A percentile compares a stretch with the other conserved stretches of the same genome.
These are phyloP conservation scores for Centroberyx gerrardi DNA, from an alignment of 2,797 vertebrate species.

Conservation along the genomic window DNA sequence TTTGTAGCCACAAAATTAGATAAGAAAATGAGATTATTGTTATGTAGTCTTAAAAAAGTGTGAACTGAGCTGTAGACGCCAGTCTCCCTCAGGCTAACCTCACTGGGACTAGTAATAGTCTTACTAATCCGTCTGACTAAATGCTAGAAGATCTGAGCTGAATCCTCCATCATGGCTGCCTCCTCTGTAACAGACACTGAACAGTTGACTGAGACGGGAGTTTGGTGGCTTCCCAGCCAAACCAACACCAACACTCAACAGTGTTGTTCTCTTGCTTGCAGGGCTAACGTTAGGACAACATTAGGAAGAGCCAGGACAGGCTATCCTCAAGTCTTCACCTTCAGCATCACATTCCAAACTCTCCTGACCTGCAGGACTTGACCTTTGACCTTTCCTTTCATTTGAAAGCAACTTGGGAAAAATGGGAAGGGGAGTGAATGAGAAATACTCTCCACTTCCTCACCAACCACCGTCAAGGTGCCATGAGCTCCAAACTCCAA, in stretches of 20 bases:
- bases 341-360: slow-evolving; percentile 51
- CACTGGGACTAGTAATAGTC: neutral
- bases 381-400: slow-evolving; percentile 41
- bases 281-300: slow-evolving; percentile 94
- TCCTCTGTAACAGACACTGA: neutral
- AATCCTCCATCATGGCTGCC: neutral
- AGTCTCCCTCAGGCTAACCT: too few relatives aligned
- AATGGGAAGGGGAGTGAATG: neutral
- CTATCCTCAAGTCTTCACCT: slow-evolving; percentile 88
- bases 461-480: too few relatives aligned
- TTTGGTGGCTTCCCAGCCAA: neutral
- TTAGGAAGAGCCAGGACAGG: slow-evolving; percentile 91
- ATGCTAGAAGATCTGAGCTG: too few relatives aligned
- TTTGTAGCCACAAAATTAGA: too few relatives aligned
- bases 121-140: too few relatives aligned
- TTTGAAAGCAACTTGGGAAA: slow-evolving; percentile 32
- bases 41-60: too few relatives aligned
- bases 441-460: neutral
- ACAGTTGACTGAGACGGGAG: neutral
- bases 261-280: slow-evolving; percentile 94
- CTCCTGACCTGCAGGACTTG: slow-evolving; percentile 59
- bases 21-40: too few relatives aligned
- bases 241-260: slow-evolving; percentile 75
- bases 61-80: too few relatives aligned
- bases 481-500: too few relatives aligned